Base-by-base conservation (phyloP, 35 echinoderm and acorn worm species). In the Heliocidaris tuberculata region DNA sequence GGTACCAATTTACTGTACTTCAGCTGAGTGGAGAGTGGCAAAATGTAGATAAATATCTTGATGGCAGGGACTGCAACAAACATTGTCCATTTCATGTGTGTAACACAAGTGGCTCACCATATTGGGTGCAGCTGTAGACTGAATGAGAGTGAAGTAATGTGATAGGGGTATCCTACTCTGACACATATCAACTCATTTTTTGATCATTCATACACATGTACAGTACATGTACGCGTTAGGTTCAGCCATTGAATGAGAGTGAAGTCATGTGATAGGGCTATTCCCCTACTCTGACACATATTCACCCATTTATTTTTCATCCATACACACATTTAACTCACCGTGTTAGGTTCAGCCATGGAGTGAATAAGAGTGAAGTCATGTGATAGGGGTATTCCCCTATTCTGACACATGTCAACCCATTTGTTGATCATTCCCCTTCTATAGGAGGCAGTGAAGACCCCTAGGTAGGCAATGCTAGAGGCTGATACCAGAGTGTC, bases 401-500 rank as follows among this genome's bases (percentile, higher is more conserved):
- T 95, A 31, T 70, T 87, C 27, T 86, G 92, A 78, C 97, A 96
- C 59, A 86, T 78, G 13, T 95, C 93, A 50, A 85, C 93, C 98
- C 98, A 99, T 50, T 96, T 95, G 31, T 94, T 85, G 31, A 96
- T 95, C 98, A 99, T 99, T 4, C 88, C 92, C 32, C 95, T 96
- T 16, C 98, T 86, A 59, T 99, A 99, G 86, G 98, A 90, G n/a
- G 98, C 98, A 21, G 96, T 99, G 93, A 99, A 99, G 17, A 95
- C 97, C 30, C 97, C 98, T 90, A 99, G 86, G 94, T 99, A 99
- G 47, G 96, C 94, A 86, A 99, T 99, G 50, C 95, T 95, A 16
- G 96, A 94, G 5, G 97, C 96, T 27, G 98, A 99, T 90, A 99
- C 88, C 32, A 99, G 86, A 7, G 96, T 97, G 86, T 99, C 98